phyloP scores from a whole-genome alignment of 2,888 invertebrate genomes.

The Agapostemon virescens region DNA sequence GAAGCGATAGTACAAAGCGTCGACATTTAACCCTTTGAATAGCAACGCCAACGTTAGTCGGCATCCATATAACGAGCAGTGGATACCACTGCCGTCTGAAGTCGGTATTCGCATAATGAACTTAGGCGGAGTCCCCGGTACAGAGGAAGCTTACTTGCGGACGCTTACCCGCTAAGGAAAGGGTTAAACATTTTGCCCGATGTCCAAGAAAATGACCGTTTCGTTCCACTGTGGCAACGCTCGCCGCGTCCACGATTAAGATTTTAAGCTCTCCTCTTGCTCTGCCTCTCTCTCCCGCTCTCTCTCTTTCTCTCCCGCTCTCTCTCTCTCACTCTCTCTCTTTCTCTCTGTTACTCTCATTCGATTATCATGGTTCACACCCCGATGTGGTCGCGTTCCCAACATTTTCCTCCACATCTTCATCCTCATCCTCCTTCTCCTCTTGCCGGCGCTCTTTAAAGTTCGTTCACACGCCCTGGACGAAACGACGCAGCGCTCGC shows the following conservation, averaged over 20 bases:
- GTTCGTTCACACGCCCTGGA: slow-evolving; percentile 12
- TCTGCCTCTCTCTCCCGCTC: background rate
- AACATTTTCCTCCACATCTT: background rate
- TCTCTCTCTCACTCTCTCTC: too few species aligned
- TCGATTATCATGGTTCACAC: background rate
- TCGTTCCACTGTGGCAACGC: background rate
- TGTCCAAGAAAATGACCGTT: background rate
- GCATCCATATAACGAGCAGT: too few species aligned
- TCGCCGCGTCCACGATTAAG: background rate
- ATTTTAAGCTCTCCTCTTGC: background rate
- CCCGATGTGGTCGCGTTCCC: background rate
- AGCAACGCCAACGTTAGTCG: too few species aligned
- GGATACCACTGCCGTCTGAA: too few species aligned
- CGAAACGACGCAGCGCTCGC: background rate
- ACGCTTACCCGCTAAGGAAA: too few species aligned
- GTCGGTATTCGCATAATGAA: too few species aligned
- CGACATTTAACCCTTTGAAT: too few species aligned
- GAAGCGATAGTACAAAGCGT: background rate
- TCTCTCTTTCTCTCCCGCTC: too few species aligned
- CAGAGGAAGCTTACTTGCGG: too few species aligned
- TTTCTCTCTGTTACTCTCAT: background rate
- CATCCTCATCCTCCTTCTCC: background rate
- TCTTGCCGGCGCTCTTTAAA: background rate
- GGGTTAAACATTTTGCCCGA: background rate
- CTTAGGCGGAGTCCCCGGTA: too few species aligned